Base-by-base conservation (phyloP, 2,888 invertebrate genomes). In the Choristoneura rosaceana region DNA sequence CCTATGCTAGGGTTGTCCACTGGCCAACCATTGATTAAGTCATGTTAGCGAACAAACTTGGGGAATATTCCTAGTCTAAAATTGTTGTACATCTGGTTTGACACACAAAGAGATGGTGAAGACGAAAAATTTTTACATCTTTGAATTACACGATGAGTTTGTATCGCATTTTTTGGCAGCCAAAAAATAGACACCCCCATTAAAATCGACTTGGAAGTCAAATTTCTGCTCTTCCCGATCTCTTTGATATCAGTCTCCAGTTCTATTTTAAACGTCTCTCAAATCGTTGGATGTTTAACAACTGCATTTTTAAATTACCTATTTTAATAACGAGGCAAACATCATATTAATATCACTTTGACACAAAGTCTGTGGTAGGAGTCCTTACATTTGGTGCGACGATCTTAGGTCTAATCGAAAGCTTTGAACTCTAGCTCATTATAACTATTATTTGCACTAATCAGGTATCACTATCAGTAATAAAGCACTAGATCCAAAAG, bases 1-100 rank as follows among this genome's bases (percentile, higher is more conserved):
- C 69, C 76, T 79, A 77, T 55, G 59, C 75, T 76, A 76, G 66
- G 70, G 74, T 77, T 74, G 77, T 65, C 75, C 75, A 74, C 69
- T 70, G 55, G 73, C 71, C 69, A 68, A 63, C 43, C 59, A 15
- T 41, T 55, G 15, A 50, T 61, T 17, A 67, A 62, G 67, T 67
- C 67, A 58, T 55, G 61, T 71, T 45, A 55, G 55, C 60, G 61
- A 41, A 34, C 43, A 45, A 33, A 66, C 43, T 65, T 14, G 43
- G 55, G 43, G 25, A 45, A 9, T 47, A 34, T 58, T 63, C 25
- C 71, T 71, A 71, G 15, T 63, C 67, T 68, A 67, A 63, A 62
- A 68, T 62, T 38, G 55, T 71, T 45, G 55, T 71, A 45, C 12
- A 58, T 50, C 67, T 58, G 67, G 55, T 55, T 55, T 10, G 55